phyloP scores from a whole-genome alignment of 2,797 vertebrate genomes.

The Cyprinella venusta region DNA sequence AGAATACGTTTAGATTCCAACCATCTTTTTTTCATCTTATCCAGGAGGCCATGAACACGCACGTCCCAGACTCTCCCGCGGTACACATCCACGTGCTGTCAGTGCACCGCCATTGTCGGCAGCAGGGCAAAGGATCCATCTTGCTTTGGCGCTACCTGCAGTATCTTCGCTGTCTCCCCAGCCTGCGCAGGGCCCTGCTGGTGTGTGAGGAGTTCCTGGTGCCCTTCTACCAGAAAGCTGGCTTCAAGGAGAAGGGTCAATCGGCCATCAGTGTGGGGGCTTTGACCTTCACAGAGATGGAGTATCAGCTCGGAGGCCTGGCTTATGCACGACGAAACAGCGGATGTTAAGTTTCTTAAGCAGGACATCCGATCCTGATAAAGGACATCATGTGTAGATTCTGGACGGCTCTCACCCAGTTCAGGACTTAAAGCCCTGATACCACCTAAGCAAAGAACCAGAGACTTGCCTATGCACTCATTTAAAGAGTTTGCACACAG shows the following conservation, averaged over 20 bases:
- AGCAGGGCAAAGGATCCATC: conserved; percentile 83
- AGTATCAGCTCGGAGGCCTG: conserved; percentile 72
- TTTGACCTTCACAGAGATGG: conserved; percentile 80
- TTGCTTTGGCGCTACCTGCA: conserved; percentile 84
- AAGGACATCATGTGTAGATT: conserved; percentile 60
- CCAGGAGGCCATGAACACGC: conserved; percentile 79
- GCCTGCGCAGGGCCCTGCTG: conserved; percentile 75
- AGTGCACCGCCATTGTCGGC: conserved; percentile 80
- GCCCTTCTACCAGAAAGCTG: conserved; percentile 80
- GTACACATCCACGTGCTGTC: conserved; percentile 84
- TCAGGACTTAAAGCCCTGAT: not conserved
- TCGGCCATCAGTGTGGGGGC: conserved; percentile 75
- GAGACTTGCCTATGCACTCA: conserved; percentile 43
- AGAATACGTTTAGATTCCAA: not conserved
- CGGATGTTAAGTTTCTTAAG: conserved; percentile 65
- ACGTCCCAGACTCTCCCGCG: conserved; percentile 69
- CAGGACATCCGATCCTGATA: not conserved
- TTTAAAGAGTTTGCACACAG: not conserved
- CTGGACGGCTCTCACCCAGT: conserved; percentile 19
- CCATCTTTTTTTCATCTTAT: not conserved
- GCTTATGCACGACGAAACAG: conserved; percentile 79
- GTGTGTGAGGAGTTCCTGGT: conserved; percentile 81
- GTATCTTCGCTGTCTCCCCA: conserved; percentile 75
- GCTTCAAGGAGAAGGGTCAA: conserved; percentile 77
- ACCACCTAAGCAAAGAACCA: conserved; percentile 3